Base-by-base conservation (phyloP, 2,113 vertebrate genomes). In the Laticauda laticaudata region DNA sequence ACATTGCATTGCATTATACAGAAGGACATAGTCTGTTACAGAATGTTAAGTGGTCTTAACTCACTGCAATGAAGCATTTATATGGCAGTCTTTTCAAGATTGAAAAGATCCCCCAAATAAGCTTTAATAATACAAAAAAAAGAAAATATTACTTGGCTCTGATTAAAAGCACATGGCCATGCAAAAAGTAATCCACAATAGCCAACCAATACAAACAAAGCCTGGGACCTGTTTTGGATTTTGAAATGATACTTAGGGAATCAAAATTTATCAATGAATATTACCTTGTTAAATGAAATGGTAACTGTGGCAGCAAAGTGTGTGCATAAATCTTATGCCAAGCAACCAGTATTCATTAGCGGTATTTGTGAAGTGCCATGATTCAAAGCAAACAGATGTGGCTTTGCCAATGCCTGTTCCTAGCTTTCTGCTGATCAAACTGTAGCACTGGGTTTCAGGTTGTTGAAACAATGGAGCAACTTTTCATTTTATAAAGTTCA, bases 401-500 rank as follows among this genome's bases (percentile, higher is more conserved):
- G 1, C n/a, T 91, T 90, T 81, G 39, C 51, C 92, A 92, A 39
- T 26, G 21, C 54, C 94, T n/a, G 51, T 20, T 48, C 91, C 64
- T 92, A 39, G 23, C 51, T 89, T 92, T 14, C 21, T 89, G 45
- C 53, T 23, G 24, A 91, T 89, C 53, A 0, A 53, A n/a, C 61
- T 56, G 39, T 5, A 55, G 55, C 57, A 3, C 14, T 95, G 24
- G 87, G 93, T 55, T 91, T 88, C 9, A 88, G n/a, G 20, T n/a
- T 93, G n/a, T 5, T 92, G 88, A 95, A 92, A 24, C 55, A 21
- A n/a, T 93, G 69, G 54, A 34, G 0, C 15, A 89, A 75, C 2
- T 91, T 54, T 93, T 94, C 3, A 12, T 21, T 87, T 57, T 26
- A 51, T 34, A 23, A 39, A 86, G 93, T 91, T 86, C 91, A 61